These are phyloP conservation scores for Zaprionus davidi DNA, from an alignment of 1,140 invertebrate species.

Conservation along the genomic window DNA sequence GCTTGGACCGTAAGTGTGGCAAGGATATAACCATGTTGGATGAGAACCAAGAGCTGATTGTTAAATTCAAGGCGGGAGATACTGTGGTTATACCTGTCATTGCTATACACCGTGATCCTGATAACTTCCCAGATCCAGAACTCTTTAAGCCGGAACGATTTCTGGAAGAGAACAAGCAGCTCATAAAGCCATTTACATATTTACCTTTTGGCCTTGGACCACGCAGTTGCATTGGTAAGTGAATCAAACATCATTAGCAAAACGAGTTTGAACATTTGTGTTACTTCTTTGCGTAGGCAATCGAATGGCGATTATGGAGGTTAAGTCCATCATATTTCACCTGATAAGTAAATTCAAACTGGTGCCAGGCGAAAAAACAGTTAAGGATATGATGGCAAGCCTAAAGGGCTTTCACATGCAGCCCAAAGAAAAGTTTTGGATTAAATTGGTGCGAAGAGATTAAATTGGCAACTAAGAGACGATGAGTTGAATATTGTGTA, in stretches of 20 bases:
- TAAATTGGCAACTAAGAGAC: not conserved
- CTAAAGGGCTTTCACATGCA: conserved; percentile 43
- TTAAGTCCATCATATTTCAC: conserved; percentile 74
- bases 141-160: conserved; percentile 86
- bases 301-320: conserved; percentile 84
- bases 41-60: conserved; percentile 40
- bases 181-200: conserved; percentile 66
- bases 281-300: conserved; percentile 67
- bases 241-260: not conserved
- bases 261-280: not conserved
- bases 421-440: conserved; percentile 60
- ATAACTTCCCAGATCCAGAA: conserved; percentile 85
- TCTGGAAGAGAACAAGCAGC: conserved; percentile 82
- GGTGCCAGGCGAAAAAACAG: conserved; percentile 72
- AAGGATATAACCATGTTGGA: conserved; percentile 68
- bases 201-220: conserved; percentile 85
- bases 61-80: conserved; percentile 80
- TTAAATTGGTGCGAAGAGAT: conserved; percentile 51
- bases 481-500: no score
- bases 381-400: conserved; percentile 66
- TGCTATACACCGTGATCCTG: conserved; percentile 85
- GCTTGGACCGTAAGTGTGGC: conserved; percentile 84
- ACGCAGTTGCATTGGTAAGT: conserved; percentile 84
- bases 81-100: conserved; percentile 84
- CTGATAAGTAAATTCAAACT: conserved; percentile 64